phyloP scores from a whole-genome alignment of 1,140 invertebrate genomes.

The Anadara kagoshimensis region DNA sequence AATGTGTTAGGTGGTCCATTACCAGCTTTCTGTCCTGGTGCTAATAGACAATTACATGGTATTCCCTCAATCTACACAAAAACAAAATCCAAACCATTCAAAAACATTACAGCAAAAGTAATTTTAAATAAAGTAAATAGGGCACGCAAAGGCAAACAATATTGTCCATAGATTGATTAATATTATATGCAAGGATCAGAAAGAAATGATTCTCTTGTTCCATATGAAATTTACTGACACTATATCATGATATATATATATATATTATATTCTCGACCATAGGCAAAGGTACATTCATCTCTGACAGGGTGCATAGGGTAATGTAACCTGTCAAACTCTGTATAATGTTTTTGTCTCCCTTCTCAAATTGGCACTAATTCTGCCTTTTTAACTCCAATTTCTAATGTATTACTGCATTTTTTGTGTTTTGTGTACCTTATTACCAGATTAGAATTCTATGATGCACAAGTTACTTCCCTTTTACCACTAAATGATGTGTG shows the following conservation, averaged over 20 bases:
- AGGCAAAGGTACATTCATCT: too few species aligned
- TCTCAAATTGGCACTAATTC: too few species aligned
- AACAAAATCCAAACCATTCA: neutral
- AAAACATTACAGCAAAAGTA: neutral
- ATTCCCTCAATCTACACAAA: conserved; percentile 22
- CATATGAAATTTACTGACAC: conserved; percentile 15
- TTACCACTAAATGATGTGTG: too few species aligned
- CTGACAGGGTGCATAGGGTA: too few species aligned
- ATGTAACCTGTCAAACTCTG: too few species aligned
- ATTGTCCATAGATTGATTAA: neutral
- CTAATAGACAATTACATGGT: conserved; percentile 13
- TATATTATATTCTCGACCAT: conserved; percentile 20
- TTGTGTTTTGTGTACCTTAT: too few species aligned
- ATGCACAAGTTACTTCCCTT: too few species aligned
- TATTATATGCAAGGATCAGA: conserved; percentile 7
- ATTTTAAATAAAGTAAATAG: neutral
- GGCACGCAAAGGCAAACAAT: neutral
- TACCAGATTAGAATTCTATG: too few species aligned
- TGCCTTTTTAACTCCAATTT: too few species aligned
- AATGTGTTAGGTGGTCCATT: conserved; percentile 25
- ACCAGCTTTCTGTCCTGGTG: conserved; percentile 30
- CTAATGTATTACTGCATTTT: too few species aligned
- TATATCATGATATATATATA: conserved; percentile 23
- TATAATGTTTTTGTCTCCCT: too few species aligned
- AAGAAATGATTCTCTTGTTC: conserved; percentile 28